Evolutionary conservation across 2,113 vertebrate genomes (phyloP).

Genomic region (Corydoras sp.): DNA sequence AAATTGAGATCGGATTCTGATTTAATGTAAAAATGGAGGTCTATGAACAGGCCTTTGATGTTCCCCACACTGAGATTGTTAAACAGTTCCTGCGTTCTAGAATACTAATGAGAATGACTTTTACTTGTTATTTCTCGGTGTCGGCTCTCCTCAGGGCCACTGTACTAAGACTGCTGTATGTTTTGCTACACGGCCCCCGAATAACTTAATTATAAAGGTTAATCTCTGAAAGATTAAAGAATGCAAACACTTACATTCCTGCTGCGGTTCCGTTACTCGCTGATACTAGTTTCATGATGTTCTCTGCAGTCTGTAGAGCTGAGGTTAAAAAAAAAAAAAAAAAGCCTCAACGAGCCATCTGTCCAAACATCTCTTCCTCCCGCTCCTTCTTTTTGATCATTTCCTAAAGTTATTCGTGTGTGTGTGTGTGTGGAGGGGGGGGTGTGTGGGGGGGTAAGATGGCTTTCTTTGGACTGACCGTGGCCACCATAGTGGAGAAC

Average conservation of each 20-base stretch:
- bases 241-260: background rate
- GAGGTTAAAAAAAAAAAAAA: constrained; percentile 45
- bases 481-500: constrained; percentile 35
- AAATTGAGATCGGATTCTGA: too few relatives aligned
- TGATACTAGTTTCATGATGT: background rate
- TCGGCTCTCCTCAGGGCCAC: too few relatives aligned
- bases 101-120: too few relatives aligned
- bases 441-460: constrained; percentile 65
- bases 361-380: constrained; percentile 80
- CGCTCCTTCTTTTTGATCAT: constrained; percentile 70
- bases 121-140: too few relatives aligned
- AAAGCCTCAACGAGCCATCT: constrained; percentile 67
- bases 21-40: too few relatives aligned
- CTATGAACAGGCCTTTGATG: too few relatives aligned
- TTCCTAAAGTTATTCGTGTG: constrained; percentile 81
- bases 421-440: constrained; percentile 19
- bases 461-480: constrained; percentile 39
- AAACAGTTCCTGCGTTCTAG: too few relatives aligned
- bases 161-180: too few relatives aligned
- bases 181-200: too few relatives aligned
- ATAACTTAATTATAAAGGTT: too few relatives aligned
- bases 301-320: background rate
- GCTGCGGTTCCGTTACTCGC: background rate
- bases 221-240: background rate
- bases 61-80: too few relatives aligned